Percentiles rank a stretch among this genome's conserved stretches.
These are phyloP conservation scores for Holothuria scabra DNA, from an alignment of 53 echinoderm and acorn worm genomes.

Conservation along the genomic window DNA sequence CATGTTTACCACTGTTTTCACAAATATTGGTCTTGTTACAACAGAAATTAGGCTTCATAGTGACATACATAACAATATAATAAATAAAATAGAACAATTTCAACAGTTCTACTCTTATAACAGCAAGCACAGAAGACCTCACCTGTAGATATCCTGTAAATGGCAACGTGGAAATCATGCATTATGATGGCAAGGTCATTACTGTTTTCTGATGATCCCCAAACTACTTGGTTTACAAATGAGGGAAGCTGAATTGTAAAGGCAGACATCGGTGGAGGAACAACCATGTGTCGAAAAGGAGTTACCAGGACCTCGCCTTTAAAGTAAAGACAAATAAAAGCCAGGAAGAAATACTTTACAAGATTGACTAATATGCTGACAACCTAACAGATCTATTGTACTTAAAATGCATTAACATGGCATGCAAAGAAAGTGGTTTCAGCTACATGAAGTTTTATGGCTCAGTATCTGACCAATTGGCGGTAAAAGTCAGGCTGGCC, in stretches of 20 bases:
- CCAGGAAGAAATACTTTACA: neutral
- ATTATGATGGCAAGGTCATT: conserved; percentile 83
- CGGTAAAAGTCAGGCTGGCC: too few species aligned
- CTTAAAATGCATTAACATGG: too few species aligned
- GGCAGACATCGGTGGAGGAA: conserved; percentile 96
- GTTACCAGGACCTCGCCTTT: conserved; percentile 87
- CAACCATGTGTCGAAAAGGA: conserved; percentile 88
- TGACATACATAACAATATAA: too few species aligned
- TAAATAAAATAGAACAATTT: too few species aligned
- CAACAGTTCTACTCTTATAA: too few species aligned
- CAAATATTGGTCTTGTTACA: too few species aligned
- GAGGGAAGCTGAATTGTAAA: conserved; percentile 77
- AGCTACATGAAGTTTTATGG: too few species aligned
- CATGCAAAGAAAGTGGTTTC: neutral
- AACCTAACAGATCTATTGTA: too few species aligned
- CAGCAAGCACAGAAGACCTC: neutral
- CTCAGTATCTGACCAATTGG: too few species aligned
- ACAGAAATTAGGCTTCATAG: too few species aligned
- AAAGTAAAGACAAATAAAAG: conserved; percentile 1
- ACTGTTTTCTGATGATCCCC: conserved; percentile 78
- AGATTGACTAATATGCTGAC: neutral
- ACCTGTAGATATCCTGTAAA: conserved; percentile 56
- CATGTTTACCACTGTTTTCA: too few species aligned
- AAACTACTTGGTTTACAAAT: conserved; percentile 87
- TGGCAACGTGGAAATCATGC: conserved; percentile 74